Evolutionary conservation across 2,888 invertebrate genomes (phyloP), one percentile per base, ranked within the genome.

Genomic region (Hypercompe scribonia): DNA sequence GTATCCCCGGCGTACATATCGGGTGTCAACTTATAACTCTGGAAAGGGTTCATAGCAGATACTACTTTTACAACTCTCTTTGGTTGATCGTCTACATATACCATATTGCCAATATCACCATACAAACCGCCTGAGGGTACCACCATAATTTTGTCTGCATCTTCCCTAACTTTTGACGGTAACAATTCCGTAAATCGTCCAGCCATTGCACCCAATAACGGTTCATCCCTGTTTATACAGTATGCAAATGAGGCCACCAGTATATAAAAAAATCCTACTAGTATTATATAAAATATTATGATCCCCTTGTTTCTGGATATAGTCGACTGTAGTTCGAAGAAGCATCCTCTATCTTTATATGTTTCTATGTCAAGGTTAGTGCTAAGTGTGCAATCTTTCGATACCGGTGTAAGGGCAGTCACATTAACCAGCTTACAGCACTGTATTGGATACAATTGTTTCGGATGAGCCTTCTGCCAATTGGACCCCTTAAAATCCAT

Each of bases 31-130:
- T 89, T 89, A 74, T 93, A 95, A 3, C 89, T 80, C 78, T 92
- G 92, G 36, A 87, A 90, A 2, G 95, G 95, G 71, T 94, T 93
- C 8, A 85, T 77, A 0, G 93, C 89, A 0, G 95, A 95, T 3
- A 95, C 93, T 0, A 95, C 91, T 75, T 89, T 90, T 5, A 94
- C 89, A 0, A 95, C 83, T 78, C 89, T 94, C 82, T 90, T 91
- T 0, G 94, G 92, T 8, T 91, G 89, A 68, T 95, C 94, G 42
- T 93, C 92, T 0, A 86, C 83, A 76, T 90, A 92, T 73, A 90
- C n/a, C 46, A 70, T 39, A 15, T 42, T 31, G n/a, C 69, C 69
- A 21, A 69, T 24, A 10, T 69, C 69, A 42, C 69, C 69, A 61
- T 7, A 69, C 61, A 61, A 61, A 42, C 69, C 69, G 31, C 36